A percentile compares a stretch with the other conserved stretches of the same genome.
Conservation (phyloP, 2,888 invertebrate genomes). For the Anthophora plumipes region DNA sequence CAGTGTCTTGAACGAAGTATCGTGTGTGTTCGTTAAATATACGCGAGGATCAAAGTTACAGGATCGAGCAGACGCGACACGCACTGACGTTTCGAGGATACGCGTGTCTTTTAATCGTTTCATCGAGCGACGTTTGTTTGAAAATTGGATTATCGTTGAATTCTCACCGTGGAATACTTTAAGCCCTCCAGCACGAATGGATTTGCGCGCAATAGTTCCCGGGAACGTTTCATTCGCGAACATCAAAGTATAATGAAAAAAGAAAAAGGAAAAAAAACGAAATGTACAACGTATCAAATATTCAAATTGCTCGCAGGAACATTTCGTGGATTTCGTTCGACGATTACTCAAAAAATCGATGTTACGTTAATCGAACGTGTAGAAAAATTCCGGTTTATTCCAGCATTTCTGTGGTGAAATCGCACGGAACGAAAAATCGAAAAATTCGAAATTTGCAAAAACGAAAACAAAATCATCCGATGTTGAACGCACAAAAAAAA, state of each 20-base stretch:
- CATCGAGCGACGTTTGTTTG: slow-evolving; percentile 1
- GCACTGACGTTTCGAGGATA: slow-evolving; percentile 24
- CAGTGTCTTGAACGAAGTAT: neutral
- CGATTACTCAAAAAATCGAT: neutral
- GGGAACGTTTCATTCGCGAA: neutral
- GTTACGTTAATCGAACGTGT: neutral
- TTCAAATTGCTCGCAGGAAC: neutral
- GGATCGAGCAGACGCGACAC: slow-evolving; percentile 8
- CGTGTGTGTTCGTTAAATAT: neutral
- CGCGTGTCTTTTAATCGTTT: slow-evolving; percentile 1
- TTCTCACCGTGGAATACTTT: slow-evolving; percentile 10
- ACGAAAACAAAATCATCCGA: neutral
- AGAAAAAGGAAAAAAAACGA: neutral
- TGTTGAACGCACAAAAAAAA: slow-evolving; percentile 16
- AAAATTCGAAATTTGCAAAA: slow-evolving; percentile 17
- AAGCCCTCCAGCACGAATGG: slow-evolving; percentile 7
- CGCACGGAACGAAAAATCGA: neutral
- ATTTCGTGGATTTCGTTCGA: neutral
- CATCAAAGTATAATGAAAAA: neutral
- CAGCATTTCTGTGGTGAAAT: neutral
- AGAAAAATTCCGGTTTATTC: neutral
- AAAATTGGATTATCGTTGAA: slow-evolving; percentile 16
- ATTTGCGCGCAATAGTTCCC: neutral
- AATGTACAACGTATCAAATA: no score
- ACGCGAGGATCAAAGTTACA: neutral